Conservation (phyloP, 2,888 invertebrate genomes). For the Cheilosia variabilis region DNA sequence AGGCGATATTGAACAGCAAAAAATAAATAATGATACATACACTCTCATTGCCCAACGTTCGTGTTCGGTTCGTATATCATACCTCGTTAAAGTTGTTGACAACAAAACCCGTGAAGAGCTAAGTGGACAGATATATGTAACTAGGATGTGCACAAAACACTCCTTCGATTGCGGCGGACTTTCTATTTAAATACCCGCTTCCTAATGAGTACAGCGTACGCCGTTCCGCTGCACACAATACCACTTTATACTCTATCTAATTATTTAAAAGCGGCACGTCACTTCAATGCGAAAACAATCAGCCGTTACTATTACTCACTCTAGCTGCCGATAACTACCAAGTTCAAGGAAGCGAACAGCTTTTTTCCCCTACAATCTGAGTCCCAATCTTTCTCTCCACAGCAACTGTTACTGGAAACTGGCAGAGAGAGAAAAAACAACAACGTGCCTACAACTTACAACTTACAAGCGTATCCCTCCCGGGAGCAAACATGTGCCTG, state of each 20-base stretch:
- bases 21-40: not conserved
- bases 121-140: not conserved
- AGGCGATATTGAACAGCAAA: not conserved
- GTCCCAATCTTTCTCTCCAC: not conserved
- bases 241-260: not conserved
- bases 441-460: not conserved
- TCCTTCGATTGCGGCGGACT: not conserved
- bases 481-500: not conserved
- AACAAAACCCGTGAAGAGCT: too few relatives aligned
- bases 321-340: not conserved
- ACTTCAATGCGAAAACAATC: constrained; percentile 9
- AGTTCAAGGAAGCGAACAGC: constrained; percentile 34
- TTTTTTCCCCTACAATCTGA: not conserved
- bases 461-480: not conserved
- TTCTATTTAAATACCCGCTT: not conserved
- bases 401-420: not conserved
- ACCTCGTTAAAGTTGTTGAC: not conserved
- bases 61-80: not conserved
- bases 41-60: not conserved
- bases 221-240: not conserved
- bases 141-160: not conserved
- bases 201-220: not conserved
- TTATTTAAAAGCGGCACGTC: constrained; percentile 3
- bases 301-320: not conserved
- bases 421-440: not conserved